Evolutionary conservation across 2,113 vertebrate genomes (phyloP).

Genomic region (Capreolus pygargus): DNA sequence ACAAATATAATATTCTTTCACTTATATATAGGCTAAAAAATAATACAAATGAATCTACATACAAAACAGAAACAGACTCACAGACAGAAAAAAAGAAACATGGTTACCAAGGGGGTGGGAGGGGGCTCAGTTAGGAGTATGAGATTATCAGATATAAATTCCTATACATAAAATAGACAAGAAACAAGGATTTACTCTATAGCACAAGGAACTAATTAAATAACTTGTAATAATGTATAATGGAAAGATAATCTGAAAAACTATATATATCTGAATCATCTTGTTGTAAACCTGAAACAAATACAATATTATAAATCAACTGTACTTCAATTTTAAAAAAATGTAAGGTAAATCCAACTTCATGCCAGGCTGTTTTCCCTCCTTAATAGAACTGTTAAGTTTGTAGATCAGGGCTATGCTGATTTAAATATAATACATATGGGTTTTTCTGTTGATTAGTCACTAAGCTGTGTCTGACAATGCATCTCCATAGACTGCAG

Average conservation of each 20-base stretch:
- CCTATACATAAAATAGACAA: neutral
- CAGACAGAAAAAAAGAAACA: neutral
- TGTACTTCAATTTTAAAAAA: neutral
- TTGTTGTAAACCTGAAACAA: neutral
- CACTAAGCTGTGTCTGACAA: neutral
- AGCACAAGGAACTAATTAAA: neutral
- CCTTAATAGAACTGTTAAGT: neutral
- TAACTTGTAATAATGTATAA: neutral
- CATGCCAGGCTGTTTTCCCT: neutral
- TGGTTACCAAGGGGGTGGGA: neutral
- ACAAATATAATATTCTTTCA: neutral
- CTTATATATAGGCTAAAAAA: neutral
- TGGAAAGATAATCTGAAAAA: neutral
- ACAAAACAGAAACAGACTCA: neutral
- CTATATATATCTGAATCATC: neutral
- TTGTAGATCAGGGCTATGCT: neutral
- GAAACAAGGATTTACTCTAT: neutral
- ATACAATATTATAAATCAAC: neutral
- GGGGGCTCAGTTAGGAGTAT: neutral
- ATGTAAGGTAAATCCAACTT: neutral
- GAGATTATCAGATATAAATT: neutral
- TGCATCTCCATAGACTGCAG: neutral
- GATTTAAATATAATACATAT: neutral
- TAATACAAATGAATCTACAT: neutral
- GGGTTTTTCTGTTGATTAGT: neutral